Percentiles rank a stretch among this genome's conserved stretches.
These are phyloP conservation scores for Drosophila orosa DNA, from an alignment of 1,140 invertebrate genomes.

Conservation along the genomic window DNA sequence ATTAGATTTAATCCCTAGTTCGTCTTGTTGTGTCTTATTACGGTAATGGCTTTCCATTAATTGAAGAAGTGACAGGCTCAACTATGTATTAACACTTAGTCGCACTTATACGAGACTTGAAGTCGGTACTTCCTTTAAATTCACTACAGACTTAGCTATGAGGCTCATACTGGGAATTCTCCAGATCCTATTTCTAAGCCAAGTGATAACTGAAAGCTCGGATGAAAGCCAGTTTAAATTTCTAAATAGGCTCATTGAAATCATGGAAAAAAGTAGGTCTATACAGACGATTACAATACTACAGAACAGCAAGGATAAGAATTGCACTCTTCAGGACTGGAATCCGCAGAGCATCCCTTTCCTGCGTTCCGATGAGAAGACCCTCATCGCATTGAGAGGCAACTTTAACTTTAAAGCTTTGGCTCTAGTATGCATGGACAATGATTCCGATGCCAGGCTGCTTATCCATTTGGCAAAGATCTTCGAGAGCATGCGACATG, in stretches of 20 bases:
- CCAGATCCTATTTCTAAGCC: not conserved
- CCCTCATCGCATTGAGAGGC: not conserved
- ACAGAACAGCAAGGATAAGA: not conserved
- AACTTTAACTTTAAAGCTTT: not conserved
- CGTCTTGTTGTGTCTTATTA: not conserved
- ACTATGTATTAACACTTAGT: not conserved
- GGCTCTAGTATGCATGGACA: slow-evolving; percentile 34
- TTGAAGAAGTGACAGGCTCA: not conserved
- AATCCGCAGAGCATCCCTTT: not conserved
- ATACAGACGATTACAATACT: slow-evolving; percentile 2
- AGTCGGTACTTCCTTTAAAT: not conserved
- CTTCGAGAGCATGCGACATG: slow-evolving; percentile 9
- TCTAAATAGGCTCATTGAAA: not conserved
- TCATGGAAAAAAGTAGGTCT: not conserved
- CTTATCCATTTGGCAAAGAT: slow-evolving; percentile 10
- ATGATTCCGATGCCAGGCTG: not conserved
- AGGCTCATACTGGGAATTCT: not conserved
- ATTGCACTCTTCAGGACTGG: slow-evolving; percentile 4
- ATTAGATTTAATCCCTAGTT: not conserved
- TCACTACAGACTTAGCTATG: not conserved
- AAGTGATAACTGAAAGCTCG: not conserved
- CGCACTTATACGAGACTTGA: not conserved
- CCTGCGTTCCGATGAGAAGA: slow-evolving; percentile 1
- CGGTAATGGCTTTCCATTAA: not conserved
- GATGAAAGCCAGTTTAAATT: not conserved